Conservation (phyloP, 2,888 invertebrate genomes). For the Ichneumoninae sp. region DNA sequence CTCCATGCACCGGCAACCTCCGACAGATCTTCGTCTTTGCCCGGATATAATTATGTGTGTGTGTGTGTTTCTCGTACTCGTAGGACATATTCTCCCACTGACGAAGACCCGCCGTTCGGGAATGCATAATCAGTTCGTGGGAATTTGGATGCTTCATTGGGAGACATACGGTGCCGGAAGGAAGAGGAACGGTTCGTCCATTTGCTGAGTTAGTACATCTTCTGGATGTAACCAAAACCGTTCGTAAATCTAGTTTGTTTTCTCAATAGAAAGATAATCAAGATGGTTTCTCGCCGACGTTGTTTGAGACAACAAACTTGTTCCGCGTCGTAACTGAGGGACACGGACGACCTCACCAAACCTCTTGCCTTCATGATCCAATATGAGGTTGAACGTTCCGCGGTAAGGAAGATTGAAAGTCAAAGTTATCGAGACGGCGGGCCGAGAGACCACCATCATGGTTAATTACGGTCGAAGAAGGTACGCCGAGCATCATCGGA, state of each 20-base stretch:
- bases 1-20: slow-evolving; percentile 35
- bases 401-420: slow-evolving; percentile 8
- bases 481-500: neutral
- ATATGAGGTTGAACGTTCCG: neutral
- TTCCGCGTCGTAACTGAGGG: neutral
- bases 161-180: slow-evolving; percentile 43
- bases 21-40: neutral
- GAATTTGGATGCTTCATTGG: slow-evolving; percentile 76
- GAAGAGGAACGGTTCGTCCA: neutral
- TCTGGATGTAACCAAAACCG: neutral
- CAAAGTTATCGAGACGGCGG: slow-evolving; percentile 18
- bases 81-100: slow-evolving; percentile 44
- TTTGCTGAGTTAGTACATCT: neutral
- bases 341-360: neutral
- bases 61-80: neutral
- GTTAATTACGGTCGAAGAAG: slow-evolving; percentile 20
- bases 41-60: neutral
- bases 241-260: neutral
- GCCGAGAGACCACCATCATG: neutral
- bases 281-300: neutral
- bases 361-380: neutral
- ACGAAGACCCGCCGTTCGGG: slow-evolving; percentile 73
- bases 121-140: slow-evolving; percentile 75
- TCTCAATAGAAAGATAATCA: neutral
- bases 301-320: neutral